A percentile compares a stretch with the other conserved stretches of the same genome.
phyloP scores from a whole-genome alignment of 2,113 vertebrate species.

The Archocentrus centrarchus region DNA sequence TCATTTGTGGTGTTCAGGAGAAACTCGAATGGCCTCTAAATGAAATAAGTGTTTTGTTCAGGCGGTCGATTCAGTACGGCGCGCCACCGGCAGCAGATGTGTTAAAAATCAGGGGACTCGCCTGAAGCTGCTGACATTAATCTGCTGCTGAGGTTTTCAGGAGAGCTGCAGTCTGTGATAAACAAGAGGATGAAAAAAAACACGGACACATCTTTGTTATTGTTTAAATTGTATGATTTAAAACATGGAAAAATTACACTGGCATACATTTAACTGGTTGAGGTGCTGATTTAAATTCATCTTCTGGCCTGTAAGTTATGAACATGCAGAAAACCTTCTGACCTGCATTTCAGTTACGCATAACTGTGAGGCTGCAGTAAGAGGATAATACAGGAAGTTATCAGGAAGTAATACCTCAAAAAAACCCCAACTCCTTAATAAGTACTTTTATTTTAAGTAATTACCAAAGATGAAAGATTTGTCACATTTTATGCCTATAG shows the following conservation, averaged over 20 bases:
- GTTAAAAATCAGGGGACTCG: not conserved
- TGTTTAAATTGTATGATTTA: not conserved
- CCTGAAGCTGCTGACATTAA: not conserved
- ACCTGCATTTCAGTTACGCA: fast-evolving
- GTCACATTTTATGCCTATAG: not conserved
- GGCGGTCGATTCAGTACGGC: too few species aligned
- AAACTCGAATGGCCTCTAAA: not conserved
- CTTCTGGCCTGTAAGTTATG: not conserved
- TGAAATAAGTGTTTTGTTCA: not conserved
- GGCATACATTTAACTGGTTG: not conserved
- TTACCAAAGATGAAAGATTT: not conserved
- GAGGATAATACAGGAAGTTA: not conserved
- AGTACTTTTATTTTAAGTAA: not conserved
- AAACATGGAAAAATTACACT: not conserved
- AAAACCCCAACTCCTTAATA: not conserved
- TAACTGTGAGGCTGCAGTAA: not conserved
- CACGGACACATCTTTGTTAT: not conserved
- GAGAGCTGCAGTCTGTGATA: not conserved
- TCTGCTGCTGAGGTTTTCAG: not conserved
- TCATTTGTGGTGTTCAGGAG: not conserved
- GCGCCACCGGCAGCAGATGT: not conserved
- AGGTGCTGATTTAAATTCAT: not conserved
- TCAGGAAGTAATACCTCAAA: not conserved
- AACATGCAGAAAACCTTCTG: not conserved
- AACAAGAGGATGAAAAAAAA: not conserved